Conservation (phyloP, 1,140 invertebrate genomes). For the Cepaea nemoralis region DNA sequence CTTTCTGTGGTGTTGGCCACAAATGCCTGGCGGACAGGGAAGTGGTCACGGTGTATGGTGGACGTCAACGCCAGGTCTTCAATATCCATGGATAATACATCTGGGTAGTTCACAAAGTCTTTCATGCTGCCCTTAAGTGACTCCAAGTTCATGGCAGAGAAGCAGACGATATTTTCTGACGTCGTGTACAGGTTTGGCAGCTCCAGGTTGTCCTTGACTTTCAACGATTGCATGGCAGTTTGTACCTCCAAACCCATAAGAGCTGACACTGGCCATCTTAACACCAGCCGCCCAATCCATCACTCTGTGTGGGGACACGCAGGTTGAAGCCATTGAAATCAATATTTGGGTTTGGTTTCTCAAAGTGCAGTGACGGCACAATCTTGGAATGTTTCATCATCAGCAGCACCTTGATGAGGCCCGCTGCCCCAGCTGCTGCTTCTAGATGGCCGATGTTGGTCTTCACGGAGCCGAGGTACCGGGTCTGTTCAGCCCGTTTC, state of each 20-base stretch:
- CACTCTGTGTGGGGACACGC: slow-evolving; percentile 45
- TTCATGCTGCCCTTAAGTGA: slow-evolving; percentile 35
- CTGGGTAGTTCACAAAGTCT: background rate
- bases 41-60: slow-evolving; percentile 48
- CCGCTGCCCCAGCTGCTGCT: slow-evolving; percentile 32
- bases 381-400: slow-evolving; percentile 60
- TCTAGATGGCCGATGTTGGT: slow-evolving; percentile 63
- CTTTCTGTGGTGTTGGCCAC: slow-evolving; percentile 36
- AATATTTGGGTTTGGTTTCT: slow-evolving; percentile 54
- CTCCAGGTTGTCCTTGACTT: slow-evolving; percentile 43
- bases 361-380: slow-evolving; percentile 53
- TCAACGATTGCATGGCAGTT: slow-evolving; percentile 57
- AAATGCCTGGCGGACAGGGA: slow-evolving; percentile 31
- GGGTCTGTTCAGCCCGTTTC: slow-evolving; percentile 15
- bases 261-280: slow-evolving; percentile 54
- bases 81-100: slow-evolving; percentile 7
- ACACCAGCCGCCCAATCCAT: slow-evolving; percentile 65
- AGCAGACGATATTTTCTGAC: slow-evolving; percentile 30
- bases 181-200: background rate
- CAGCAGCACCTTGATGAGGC: slow-evolving; percentile 52
- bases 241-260: slow-evolving; percentile 63
- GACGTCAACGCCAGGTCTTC: slow-evolving; percentile 49
- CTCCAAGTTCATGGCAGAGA: slow-evolving; percentile 33
- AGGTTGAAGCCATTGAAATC: slow-evolving; percentile 50
- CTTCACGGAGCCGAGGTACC: slow-evolving; percentile 61